phyloP scores from a whole-genome alignment of 2,113 vertebrate genomes.

The Anser cygnoides region DNA sequence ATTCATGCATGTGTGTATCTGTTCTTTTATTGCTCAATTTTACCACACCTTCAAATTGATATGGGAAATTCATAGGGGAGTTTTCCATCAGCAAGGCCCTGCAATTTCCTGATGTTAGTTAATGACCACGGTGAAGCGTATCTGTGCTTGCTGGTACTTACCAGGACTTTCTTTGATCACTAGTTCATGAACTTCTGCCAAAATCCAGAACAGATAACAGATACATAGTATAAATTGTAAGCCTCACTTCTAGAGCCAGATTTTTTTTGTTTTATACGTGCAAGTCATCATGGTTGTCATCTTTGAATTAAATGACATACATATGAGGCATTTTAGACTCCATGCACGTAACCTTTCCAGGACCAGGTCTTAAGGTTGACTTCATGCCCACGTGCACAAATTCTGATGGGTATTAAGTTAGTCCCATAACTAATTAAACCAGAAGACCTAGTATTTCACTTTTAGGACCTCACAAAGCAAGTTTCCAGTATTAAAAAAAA shows the following conservation, averaged over 20 bases:
- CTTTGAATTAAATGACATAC: not conserved
- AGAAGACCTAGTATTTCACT: not conserved
- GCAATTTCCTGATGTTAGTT: not conserved
- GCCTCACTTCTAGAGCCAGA: not conserved
- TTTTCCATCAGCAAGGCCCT: not conserved
- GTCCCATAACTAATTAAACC: fast-evolving
- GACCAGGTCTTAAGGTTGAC: not conserved
- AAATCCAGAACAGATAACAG: not conserved
- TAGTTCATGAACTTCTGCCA: not conserved
- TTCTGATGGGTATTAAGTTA: not conserved
- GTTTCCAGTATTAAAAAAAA: fast-evolving
- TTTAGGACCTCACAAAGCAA: not conserved
- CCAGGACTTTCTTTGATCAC: not conserved
- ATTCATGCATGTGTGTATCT: not conserved
- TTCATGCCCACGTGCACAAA: fast-evolving
- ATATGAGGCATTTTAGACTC: not conserved
- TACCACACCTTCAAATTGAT: not conserved
- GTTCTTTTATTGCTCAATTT: not conserved
- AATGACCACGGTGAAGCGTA: fast-evolving
- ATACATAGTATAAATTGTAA: fast-evolving
- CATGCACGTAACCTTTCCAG: not conserved
- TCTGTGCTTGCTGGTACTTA: not conserved
- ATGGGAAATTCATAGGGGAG: not conserved
- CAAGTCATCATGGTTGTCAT: not conserved
- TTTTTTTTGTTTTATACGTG: no score